Evolutionary conservation across 2,797 vertebrate genomes (phyloP), one percentile per base, ranked within the genome.

Genomic region (Lepilemur septentrionalis): DNA sequence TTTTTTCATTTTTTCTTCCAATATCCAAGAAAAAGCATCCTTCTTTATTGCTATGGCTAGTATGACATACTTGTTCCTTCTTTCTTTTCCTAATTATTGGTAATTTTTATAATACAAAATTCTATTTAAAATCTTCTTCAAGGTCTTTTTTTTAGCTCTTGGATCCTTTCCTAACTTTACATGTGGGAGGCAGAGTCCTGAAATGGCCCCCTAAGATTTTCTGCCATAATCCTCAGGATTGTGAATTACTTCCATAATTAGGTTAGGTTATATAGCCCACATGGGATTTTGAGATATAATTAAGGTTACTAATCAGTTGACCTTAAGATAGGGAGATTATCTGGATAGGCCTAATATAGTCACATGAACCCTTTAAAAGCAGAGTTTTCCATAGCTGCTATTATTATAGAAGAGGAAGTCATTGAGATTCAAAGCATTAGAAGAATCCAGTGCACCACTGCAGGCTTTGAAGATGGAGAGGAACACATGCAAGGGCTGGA

Each of bases 71-170:
- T 69, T 92, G 50, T 76, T 9, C 23, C 32, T 95, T 88, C n/a
- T 94, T 81, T 91, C 69, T 92, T 70, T 85, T 95, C 32, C 9
- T 81, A 81, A 72, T 94, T 78, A 69, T 84, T 82, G 50, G 4
- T 88, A 69, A 88, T 89, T 94, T 82, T 30, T 41, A 10, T 63
- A 94, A 61, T 75, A 41, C 1, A 80, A 48, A 20, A 79, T 89
- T 92, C 61, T 94, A 61, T 90, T 84, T 92, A 91, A 85, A 93
- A 57, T 81, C 13, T 92, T 83, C 35, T 89, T 92, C 35, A 72
- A n/a, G 32, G 17, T 63, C 2, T 90, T 80, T 89, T 90, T 90
- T 80, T 89, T 90, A 76, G 41, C 7, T 59, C 59, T 70, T 93
- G 59, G 30, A 73, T 90, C 25, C 28, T 63, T 70, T 84, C 88